Evolutionary conservation across 2,797 vertebrate species (phyloP).

Genomic region (Novumbra hubbsi): DNA sequence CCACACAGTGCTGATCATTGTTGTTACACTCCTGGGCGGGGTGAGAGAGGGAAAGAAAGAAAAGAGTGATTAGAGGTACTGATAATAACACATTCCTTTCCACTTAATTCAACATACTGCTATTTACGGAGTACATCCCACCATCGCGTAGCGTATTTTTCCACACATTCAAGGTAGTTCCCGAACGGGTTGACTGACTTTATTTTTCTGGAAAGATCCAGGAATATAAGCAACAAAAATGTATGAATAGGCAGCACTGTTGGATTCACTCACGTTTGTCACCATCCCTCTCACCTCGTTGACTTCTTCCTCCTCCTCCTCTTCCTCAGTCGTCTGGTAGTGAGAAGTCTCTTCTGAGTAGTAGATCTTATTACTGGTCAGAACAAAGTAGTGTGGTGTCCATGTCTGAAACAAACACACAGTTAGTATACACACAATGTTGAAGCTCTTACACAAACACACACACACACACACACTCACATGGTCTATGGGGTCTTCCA

Average conservation of each 20-base stretch:
- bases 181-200: neutral
- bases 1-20: conserved; percentile 88
- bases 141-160: neutral
- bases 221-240: neutral
- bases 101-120: neutral
- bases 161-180: neutral
- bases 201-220: neutral
- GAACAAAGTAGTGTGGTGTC: conserved; percentile 94
- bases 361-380: conserved; percentile 95
- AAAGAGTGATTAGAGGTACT: neutral
- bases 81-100: neutral
- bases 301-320: conserved; percentile 59
- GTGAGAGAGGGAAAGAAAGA: neutral
- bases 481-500: conserved; percentile 94
- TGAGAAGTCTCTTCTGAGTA: conserved; percentile 93
- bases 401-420: conserved; percentile 79
- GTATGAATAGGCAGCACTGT: neutral
- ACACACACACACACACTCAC: conserved; percentile 66
- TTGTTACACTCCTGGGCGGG: conserved; percentile 82
- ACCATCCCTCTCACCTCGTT: neutral
- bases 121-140: neutral
- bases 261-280: neutral
- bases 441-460: neutral
- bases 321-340: conserved; percentile 83
- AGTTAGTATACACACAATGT: neutral